Conservation (phyloP, 2,888 invertebrate genomes). For the Patella depressa region DNA sequence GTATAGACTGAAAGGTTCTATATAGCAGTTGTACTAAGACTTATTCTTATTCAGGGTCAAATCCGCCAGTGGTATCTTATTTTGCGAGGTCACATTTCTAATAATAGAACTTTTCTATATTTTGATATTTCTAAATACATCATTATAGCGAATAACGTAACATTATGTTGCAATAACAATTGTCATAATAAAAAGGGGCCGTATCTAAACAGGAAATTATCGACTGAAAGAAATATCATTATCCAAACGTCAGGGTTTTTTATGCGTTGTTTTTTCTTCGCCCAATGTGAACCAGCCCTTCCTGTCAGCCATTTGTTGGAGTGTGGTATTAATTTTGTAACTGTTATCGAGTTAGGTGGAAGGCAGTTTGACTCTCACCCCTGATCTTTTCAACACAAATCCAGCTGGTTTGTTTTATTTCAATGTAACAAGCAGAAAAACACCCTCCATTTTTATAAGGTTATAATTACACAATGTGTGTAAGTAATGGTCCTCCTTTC, state of each 20-base stretch:
- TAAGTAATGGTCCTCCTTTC: not conserved
- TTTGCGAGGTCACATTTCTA: too few relatives aligned
- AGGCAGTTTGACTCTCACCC: not conserved
- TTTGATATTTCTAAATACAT: too few relatives aligned
- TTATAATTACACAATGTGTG: slow-evolving; percentile 6
- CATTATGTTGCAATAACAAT: too few relatives aligned
- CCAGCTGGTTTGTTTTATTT: slow-evolving; percentile 9
- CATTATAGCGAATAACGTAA: too few relatives aligned
- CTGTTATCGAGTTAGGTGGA: not conserved
- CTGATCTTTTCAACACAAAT: not conserved
- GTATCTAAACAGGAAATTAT: slow-evolving; percentile 1
- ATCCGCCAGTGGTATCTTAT: too few relatives aligned
- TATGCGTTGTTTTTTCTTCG: not conserved
- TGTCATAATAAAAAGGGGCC: too few relatives aligned
- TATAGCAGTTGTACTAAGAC: too few relatives aligned
- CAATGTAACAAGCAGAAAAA: slow-evolving; percentile 4
- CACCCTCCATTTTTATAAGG: not conserved
- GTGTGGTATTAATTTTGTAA: slow-evolving; percentile 1
- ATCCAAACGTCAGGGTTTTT: not conserved
- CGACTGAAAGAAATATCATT: not conserved
- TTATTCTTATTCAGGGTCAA: too few relatives aligned
- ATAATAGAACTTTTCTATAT: too few relatives aligned
- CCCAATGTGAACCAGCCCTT: slow-evolving; percentile 9
- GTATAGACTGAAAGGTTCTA: too few relatives aligned
- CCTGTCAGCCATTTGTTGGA: slow-evolving; percentile 10